Evolutionary conservation across 2,797 vertebrate genomes (phyloP).

Genomic region (Hozukius guyotensis): DNA sequence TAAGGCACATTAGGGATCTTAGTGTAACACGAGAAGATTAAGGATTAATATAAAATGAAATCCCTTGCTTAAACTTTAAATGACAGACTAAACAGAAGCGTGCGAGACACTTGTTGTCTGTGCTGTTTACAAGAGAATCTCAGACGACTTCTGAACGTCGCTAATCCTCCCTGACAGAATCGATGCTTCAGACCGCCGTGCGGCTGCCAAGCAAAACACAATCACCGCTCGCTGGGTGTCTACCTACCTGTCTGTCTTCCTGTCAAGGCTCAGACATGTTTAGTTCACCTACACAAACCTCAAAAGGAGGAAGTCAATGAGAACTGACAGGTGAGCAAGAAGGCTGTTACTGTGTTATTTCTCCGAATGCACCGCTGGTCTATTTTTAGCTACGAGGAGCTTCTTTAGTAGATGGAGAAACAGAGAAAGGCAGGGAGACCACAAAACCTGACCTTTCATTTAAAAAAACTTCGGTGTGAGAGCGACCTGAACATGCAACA

Average conservation of each 20-base stretch:
- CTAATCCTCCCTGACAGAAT: slow-evolving; percentile 58
- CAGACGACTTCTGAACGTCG: background rate
- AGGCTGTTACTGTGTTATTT: slow-evolving; percentile 1
- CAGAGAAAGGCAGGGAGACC: background rate
- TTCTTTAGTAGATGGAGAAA: background rate
- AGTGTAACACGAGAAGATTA: slow-evolving; percentile 11
- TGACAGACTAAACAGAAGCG: slow-evolving; percentile 2
- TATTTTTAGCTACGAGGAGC: background rate
- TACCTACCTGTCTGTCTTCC: slow-evolving; percentile 17
- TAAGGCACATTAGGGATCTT: background rate
- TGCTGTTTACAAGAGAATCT: slow-evolving; percentile 30
- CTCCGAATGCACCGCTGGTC: background rate
- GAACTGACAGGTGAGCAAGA: slow-evolving; percentile 33
- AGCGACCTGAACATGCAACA: background rate
- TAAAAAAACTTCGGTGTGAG: background rate
- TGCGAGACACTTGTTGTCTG: background rate
- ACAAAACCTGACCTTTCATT: background rate
- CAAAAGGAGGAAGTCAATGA: slow-evolving; percentile 2
- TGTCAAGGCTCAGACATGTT: slow-evolving; percentile 36
- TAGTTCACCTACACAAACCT: slow-evolving; percentile 50
- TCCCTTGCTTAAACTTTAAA: background rate
- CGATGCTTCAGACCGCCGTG: background rate
- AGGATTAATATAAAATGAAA: background rate
- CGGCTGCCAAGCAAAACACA: slow-evolving; percentile 56
- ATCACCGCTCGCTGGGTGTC: slow-evolving; percentile 14